phyloP scores from a whole-genome alignment of 2,113 vertebrate species.

The Sphyrna mokarran region DNA sequence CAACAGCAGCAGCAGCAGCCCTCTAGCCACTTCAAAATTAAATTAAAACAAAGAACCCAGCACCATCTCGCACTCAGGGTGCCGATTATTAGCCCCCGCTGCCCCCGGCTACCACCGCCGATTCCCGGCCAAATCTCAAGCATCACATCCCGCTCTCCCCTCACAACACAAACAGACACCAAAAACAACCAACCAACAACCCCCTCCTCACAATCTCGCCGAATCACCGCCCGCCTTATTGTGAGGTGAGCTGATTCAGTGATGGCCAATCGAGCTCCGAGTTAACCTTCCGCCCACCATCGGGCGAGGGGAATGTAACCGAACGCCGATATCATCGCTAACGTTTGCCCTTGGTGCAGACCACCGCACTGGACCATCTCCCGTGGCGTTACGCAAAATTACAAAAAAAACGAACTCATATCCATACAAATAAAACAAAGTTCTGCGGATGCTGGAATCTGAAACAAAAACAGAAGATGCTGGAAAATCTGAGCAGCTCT shows the following conservation, averaged over 20 bases:
- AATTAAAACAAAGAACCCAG: not conserved
- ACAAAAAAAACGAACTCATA: too few relatives aligned
- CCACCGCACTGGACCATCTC: not conserved
- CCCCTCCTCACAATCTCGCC: not conserved
- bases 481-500: too few relatives aligned
- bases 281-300: not conserved
- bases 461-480: too few relatives aligned
- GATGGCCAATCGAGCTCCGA: not conserved
- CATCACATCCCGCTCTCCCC: slow-evolving; percentile 6
- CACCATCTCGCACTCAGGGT: too few relatives aligned
- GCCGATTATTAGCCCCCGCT: not conserved
- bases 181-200: too few relatives aligned
- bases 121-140: not conserved
- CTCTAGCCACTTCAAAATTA: not conserved
- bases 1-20: not conserved
- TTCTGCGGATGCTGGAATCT: too few relatives aligned
- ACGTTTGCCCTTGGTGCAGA: not conserved
- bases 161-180: slow-evolving; percentile 10
- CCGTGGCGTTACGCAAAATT: not conserved
- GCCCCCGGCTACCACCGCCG: not conserved
- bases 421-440: too few relatives aligned
- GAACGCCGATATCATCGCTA: not conserved
- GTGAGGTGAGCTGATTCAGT: not conserved
- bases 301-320: not conserved
- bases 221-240: not conserved